A percentile compares a stretch with the other conserved stretches of the same genome.
These are phyloP conservation scores for Tanypteryx hageni DNA, from an alignment of 2,888 invertebrate species.

Conservation along the genomic window DNA sequence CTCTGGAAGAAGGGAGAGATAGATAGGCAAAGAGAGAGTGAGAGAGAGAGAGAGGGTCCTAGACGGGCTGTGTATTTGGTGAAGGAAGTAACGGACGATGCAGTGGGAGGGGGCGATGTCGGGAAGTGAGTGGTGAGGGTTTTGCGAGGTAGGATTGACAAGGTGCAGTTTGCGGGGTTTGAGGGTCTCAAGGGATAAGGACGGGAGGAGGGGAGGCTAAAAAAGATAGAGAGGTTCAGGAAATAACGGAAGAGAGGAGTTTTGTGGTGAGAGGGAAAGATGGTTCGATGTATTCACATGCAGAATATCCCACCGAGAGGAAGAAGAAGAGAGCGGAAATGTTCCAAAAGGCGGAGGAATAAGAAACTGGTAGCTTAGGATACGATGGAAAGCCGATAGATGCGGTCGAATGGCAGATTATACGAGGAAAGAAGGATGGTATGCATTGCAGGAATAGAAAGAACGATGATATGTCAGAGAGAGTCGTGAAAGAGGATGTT, in stretches of 20 bases:
- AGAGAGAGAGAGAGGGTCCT: background rate
- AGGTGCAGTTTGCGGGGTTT: background rate
- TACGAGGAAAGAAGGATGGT: no score
- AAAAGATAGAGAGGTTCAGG: slow-evolving; percentile 39
- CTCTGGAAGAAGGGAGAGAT: no score
- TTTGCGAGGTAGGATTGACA: slow-evolving; percentile 29
- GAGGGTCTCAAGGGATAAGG: slow-evolving; percentile 26
- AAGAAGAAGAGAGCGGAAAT: slow-evolving; percentile 63
- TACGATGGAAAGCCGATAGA: no score
- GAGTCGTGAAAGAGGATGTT: background rate
- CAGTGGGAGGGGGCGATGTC: slow-evolving; percentile 9
- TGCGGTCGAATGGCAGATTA: no score
- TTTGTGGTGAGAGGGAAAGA: slow-evolving; percentile 65
- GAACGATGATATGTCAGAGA: background rate
- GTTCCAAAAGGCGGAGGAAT: background rate
- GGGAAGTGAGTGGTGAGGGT: background rate
- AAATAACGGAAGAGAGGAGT: slow-evolving; percentile 64
- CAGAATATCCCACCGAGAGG: slow-evolving; percentile 41
- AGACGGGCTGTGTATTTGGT: background rate
- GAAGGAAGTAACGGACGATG: background rate
- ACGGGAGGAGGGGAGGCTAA: slow-evolving; percentile 36
- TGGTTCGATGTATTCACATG: slow-evolving; percentile 62
- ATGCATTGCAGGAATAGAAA: no score
- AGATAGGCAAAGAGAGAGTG: no score
- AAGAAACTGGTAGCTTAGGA: background rate